A percentile compares a stretch with the other conserved stretches of the same genome.
phyloP scores from a whole-genome alignment of 2,113 vertebrate genomes.

The Petaurus breviceps region DNA sequence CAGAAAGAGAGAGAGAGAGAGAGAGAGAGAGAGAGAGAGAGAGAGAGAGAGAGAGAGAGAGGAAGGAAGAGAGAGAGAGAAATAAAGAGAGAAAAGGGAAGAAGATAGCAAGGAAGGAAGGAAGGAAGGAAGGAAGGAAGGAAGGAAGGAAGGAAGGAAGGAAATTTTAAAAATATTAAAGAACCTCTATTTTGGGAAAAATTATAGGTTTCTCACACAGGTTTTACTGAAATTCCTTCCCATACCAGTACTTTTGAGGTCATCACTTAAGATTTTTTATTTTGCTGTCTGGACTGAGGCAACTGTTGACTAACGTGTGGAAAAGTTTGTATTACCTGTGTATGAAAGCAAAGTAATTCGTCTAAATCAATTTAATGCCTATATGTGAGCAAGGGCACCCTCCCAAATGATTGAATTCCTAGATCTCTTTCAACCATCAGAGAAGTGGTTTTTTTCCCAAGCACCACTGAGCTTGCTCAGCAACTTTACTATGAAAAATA shows the following conservation, averaged over 20 bases:
- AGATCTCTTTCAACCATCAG: background rate
- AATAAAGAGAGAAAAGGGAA: no score
- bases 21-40: no score
- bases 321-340: background rate
- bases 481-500: background rate
- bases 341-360: background rate
- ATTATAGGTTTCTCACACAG: background rate
- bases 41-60: no score
- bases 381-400: background rate
- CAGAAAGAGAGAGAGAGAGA: background rate
- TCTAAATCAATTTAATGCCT: constrained; percentile 26
- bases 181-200: background rate
- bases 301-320: background rate
- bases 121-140: no score
- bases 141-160: background rate
- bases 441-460: background rate
- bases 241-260: background rate
- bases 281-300: background rate
- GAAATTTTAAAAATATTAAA: no score
- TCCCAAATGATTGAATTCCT: background rate
- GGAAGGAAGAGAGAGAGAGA: no score
- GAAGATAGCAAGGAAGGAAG: no score
- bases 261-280: background rate
- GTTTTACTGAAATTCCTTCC: background rate
- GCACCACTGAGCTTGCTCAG: background rate